Conservation (phyloP, 2,888 invertebrate genomes). For the Caenorhabditis sp. region DNA sequence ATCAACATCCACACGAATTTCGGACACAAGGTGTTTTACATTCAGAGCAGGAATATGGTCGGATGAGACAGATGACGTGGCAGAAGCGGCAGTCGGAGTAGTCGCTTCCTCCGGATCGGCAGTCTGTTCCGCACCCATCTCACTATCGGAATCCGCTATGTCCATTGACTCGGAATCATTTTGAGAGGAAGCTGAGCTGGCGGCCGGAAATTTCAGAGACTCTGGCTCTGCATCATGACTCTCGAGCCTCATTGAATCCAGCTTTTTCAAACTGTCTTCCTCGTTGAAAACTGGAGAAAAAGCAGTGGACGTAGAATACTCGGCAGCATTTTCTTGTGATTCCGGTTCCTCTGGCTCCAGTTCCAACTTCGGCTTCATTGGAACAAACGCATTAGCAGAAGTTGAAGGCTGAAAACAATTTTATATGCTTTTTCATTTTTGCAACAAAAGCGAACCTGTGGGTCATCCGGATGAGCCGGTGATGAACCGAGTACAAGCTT, state of each 20-base stretch:
- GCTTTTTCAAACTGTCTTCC: too few relatives aligned
- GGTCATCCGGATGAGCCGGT: constrained; percentile 23
- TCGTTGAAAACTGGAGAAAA: too few relatives aligned
- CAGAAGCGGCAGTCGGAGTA: background rate
- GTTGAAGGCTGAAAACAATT: constrained; percentile 18
- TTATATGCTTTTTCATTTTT: background rate
- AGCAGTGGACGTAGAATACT: too few relatives aligned
- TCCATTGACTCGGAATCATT: constrained; percentile 42
- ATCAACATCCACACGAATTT: constrained; percentile 27
- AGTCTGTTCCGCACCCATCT: background rate
- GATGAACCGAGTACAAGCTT: background rate
- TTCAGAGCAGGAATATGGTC: too few relatives aligned
- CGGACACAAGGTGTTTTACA: too few relatives aligned
- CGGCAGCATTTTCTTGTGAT: too few relatives aligned
- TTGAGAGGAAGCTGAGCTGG: too few relatives aligned
- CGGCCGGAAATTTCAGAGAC: too few relatives aligned
- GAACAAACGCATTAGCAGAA: too few relatives aligned
- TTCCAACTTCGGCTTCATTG: background rate
- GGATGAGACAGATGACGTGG: too few relatives aligned
- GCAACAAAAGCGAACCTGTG: constrained; percentile 10
- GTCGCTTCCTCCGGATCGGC: background rate
- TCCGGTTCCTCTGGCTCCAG: background rate
- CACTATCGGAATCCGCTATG: constrained; percentile 39
- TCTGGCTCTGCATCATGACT: too few relatives aligned
- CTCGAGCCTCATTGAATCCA: too few relatives aligned